Percentiles rank a stretch among this genome's conserved stretches.
Conservation (phyloP, 2,888 invertebrate genomes). For the Merodon equestris region DNA sequence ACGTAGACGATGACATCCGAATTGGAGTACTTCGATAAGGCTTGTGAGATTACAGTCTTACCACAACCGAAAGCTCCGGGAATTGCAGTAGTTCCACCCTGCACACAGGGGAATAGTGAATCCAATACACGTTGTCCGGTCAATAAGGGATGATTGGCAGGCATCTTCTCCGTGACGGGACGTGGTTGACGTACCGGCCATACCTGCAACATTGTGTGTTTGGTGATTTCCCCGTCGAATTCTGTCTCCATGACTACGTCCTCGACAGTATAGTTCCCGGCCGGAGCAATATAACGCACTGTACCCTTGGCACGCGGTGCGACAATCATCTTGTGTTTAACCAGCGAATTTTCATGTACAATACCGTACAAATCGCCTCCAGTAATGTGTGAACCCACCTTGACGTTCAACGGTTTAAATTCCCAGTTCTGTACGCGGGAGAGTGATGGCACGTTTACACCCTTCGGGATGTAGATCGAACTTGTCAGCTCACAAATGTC, state of each 20-base stretch:
- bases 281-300: conserved; percentile 94
- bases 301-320: conserved; percentile 98
- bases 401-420: conserved; percentile 89
- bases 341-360: conserved; percentile 97
- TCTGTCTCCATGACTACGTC: conserved; percentile 98
- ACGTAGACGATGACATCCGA: conserved; percentile 99
- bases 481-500: conserved; percentile 95
- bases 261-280: conserved; percentile 95
- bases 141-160: conserved; percentile 97
- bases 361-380: conserved; percentile 98
- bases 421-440: conserved; percentile 92
- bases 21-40: conserved; percentile 99
- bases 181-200: conserved; percentile 99
- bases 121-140: conserved; percentile 99
- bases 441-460: conserved; percentile 94
- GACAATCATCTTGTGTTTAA: conserved; percentile 97
- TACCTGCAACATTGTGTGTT: conserved; percentile 97
- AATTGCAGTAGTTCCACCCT: conserved; percentile 99
- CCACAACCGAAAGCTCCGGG: conserved; percentile 99
- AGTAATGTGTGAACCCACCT: conserved; percentile 96
- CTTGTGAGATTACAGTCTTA: conserved; percentile 86
- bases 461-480: conserved; percentile 99
- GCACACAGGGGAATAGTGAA: conserved; percentile 98
- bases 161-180: conserved; percentile 97
- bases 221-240: conserved; percentile 95